These are phyloP conservation scores for Paraescarpia echinospica DNA, from an alignment of 1,140 invertebrate species.

Conservation along the genomic window DNA sequence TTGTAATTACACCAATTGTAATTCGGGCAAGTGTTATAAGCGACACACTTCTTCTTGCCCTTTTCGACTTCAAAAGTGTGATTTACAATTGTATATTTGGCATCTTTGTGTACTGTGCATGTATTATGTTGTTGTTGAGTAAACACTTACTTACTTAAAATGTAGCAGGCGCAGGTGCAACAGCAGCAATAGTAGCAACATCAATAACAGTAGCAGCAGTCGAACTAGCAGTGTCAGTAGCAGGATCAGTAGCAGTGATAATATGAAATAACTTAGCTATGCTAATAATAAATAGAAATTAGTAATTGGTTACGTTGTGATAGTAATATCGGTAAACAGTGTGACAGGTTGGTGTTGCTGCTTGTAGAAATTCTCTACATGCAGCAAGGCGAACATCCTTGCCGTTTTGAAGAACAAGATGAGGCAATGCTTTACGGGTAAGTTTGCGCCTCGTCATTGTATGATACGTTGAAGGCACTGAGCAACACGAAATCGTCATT, in stretches of 20 bases:
- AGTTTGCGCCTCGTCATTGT: slow-evolving; percentile 21
- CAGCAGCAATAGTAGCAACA: not conserved
- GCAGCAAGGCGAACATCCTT: slow-evolving; percentile 85
- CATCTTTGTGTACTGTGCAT: too few relatives aligned
- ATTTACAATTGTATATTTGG: too few relatives aligned
- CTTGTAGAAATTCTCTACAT: slow-evolving; percentile 75
- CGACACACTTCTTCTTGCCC: too few relatives aligned
- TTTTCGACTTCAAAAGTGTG: too few relatives aligned
- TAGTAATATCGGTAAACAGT: not conserved
- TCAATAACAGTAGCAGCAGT: too few relatives aligned
- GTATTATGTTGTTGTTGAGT: too few relatives aligned
- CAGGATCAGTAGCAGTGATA: too few relatives aligned
- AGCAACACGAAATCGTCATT: too few relatives aligned
- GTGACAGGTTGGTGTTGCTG: slow-evolving; percentile 6
- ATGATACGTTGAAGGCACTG: not conserved
- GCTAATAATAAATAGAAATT: not conserved
- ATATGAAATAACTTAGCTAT: not conserved
- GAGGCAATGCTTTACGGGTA: slow-evolving; percentile 78
- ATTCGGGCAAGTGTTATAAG: too few relatives aligned
- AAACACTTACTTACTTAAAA: too few relatives aligned
- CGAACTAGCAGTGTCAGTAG: too few relatives aligned
- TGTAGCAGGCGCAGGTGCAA: not conserved
- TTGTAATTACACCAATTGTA: too few relatives aligned
- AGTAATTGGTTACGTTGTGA: not conserved
- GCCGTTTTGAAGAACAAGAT: slow-evolving; percentile 91